phyloP scores from a whole-genome alignment of 2,113 vertebrate genomes.

The Rhea americana region DNA sequence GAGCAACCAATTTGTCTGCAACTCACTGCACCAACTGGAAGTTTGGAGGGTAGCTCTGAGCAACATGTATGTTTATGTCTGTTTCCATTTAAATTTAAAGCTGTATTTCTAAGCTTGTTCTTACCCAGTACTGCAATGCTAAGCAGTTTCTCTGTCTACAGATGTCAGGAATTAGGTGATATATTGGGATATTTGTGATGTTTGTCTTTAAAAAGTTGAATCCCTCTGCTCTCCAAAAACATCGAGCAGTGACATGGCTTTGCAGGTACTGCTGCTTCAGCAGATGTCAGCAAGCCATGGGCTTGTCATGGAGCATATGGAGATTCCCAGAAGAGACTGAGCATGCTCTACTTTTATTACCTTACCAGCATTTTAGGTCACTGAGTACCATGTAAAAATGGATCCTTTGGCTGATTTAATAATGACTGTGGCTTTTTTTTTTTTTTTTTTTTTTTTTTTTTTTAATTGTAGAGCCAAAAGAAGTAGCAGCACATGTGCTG shows the following conservation, averaged over 20 bases:
- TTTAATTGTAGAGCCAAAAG: conserved; percentile 6
- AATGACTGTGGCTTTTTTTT: not conserved
- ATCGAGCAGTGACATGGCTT: not conserved
- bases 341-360: not conserved
- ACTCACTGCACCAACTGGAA: not conserved
- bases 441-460: not conserved
- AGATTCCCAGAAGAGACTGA: not conserved
- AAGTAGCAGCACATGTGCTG: conserved; percentile 46
- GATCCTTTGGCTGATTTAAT: not conserved
- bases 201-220: not conserved
- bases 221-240: not conserved
- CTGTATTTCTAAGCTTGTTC: not conserved
- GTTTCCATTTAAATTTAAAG: not conserved
- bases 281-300: not conserved
- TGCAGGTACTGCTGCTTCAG: conserved; percentile 1
- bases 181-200: not conserved
- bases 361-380: not conserved
- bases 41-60: not conserved
- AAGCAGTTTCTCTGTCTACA: not conserved
- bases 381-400: not conserved
- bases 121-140: not conserved
- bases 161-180: not conserved
- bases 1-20: not conserved
- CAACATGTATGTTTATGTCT: not conserved
- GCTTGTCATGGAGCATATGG: not conserved